Percentiles rank a stretch among this genome's conserved stretches.
These are phyloP conservation scores for Pontoporia blainvillei DNA, from an alignment of 2,113 vertebrate genomes.

Conservation along the genomic window DNA sequence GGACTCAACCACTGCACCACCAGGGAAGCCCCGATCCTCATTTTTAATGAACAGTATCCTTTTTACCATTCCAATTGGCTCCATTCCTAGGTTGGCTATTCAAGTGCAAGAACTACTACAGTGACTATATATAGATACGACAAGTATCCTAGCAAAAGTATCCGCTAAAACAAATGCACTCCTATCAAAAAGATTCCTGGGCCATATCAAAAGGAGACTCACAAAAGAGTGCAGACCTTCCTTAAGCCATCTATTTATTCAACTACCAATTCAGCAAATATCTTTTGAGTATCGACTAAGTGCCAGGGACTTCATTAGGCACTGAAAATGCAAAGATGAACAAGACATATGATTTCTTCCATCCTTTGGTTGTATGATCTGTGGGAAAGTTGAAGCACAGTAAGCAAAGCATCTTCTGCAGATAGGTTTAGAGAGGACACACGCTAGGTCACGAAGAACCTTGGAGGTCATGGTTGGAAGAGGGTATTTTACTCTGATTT, in stretches of 20 bases:
- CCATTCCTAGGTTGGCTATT: background rate
- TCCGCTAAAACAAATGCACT: background rate
- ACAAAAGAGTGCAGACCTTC: background rate
- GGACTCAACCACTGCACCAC: no score
- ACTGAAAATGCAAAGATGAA: background rate
- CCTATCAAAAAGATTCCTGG: background rate
- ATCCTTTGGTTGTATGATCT: background rate
- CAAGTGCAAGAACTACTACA: background rate
- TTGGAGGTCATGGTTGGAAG: background rate
- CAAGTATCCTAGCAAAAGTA: background rate
- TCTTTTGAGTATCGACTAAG: background rate
- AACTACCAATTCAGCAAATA: background rate
- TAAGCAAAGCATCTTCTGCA: background rate
- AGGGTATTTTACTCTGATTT: background rate
- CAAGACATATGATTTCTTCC: background rate
- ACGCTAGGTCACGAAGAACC: background rate
- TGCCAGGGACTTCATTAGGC: background rate
- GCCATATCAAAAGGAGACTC: background rate
- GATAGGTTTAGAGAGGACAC: background rate
- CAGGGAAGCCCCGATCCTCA: background rate
- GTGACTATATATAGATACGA: background rate
- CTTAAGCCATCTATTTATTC: background rate
- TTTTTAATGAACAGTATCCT: slow-evolving; percentile 29
- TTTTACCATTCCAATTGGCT: background rate
- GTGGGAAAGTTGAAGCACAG: background rate